These are phyloP conservation scores for Chironomus riparius DNA, from an alignment of 2,888 invertebrate genomes.

Conservation along the genomic window DNA sequence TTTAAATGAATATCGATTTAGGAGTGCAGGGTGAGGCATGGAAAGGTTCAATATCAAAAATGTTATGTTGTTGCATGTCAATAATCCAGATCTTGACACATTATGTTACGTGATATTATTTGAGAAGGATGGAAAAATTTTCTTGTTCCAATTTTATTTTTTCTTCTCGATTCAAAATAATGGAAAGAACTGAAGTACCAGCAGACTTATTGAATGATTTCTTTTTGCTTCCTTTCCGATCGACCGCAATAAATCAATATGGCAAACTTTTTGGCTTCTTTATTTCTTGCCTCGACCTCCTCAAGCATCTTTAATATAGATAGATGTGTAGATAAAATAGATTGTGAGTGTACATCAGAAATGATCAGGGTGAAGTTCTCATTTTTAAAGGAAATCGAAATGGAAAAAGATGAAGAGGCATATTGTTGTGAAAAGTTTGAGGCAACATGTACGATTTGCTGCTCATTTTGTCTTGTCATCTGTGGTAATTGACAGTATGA, in stretches of 20 bases:
- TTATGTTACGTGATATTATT: background rate
- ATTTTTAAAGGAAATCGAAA: background rate
- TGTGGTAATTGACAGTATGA: no score
- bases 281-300: background rate
- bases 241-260: constrained; percentile 24
- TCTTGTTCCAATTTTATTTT: no score
- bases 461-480: no score
- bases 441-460: no score
- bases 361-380: no score
- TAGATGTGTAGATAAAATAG: no score
- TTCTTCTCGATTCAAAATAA: background rate
- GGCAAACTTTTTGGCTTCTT: background rate
- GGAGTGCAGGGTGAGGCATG: no score
- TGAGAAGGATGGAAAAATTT: background rate
- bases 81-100: background rate
- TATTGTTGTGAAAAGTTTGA: no score
- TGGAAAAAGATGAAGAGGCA: no score
- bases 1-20: no score
- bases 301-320: no score
- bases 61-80: background rate
- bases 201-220: background rate
- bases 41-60: background rate
- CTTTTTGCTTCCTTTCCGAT: background rate
- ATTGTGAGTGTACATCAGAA: no score
- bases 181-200: background rate